Conservation (phyloP, 2,797 vertebrate genomes). For the Hypotaenidia philippensis region DNA sequence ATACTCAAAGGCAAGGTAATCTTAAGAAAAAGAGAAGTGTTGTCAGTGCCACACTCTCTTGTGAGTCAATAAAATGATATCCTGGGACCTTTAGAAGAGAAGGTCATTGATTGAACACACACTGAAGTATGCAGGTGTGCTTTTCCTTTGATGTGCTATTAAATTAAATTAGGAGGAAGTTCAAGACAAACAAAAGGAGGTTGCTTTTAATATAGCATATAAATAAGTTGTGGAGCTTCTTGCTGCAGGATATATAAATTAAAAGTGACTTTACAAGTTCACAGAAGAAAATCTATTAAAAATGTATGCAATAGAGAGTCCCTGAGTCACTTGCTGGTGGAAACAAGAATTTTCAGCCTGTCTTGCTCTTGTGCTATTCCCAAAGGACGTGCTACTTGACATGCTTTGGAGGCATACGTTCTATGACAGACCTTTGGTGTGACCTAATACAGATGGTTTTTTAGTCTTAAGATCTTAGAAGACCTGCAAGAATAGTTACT, state of each 20-base stretch:
- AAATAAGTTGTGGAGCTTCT: neutral
- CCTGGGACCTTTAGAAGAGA: neutral
- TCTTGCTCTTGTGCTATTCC: neutral
- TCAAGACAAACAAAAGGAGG: neutral
- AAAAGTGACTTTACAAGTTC: neutral
- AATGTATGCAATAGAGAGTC: neutral
- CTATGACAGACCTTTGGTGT: neutral
- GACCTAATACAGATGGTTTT: neutral
- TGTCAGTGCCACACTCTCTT: neutral
- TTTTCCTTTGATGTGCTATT: neutral
- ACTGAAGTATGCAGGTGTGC: neutral
- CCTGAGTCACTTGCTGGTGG: neutral
- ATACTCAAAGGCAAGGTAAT: neutral
- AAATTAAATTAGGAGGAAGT: conserved; percentile 1
- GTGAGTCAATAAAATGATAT: neutral
- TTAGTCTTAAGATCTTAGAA: neutral
- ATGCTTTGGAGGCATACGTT: neutral
- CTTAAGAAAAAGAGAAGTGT: neutral
- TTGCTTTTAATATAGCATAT: neutral
- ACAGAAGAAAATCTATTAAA: neutral
- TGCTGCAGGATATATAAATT: neutral
- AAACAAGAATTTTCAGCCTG: neutral
- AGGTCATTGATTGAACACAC: neutral
- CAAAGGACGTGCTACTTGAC: neutral
- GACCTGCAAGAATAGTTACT: neutral